Evolutionary conservation across 2,113 vertebrate species (phyloP), one percentile per base, ranked within the genome.

Genomic region (Tragelaphus strepsiceros): DNA sequence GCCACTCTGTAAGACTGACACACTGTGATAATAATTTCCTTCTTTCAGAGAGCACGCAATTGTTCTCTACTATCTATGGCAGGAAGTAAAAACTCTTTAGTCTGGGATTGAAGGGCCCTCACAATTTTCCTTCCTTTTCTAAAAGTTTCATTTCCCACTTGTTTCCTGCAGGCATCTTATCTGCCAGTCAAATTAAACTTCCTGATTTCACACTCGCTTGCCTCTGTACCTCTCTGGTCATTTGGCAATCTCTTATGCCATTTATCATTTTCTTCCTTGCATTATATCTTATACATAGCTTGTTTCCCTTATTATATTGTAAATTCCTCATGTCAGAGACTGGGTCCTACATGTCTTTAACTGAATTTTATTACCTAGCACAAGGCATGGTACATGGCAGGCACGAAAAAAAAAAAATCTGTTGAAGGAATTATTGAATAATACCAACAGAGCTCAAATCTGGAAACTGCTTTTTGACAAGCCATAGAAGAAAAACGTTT

Each of bases 51-150:
- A 94, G 43, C 6, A 22, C 39, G n/a, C 14, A 54, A 74, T 28
- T 94, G 28, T 58, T 92, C 59, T 89, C 83, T 32, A 74, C n/a
- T 92, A 87, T 43, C 30, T 56, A 39, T n/a, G 62, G 49, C n/a
- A 88, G n/a, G 9, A 95, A 96, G 64, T 93, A 92, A 92, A 97
- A 96, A 71, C 71, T 95, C 59, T 90, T 84, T 53, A 80, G 84
- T 28, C 74, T 94, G 14, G 30, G 43, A 93, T 80, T 95, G 59
- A 94, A 80, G 86, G 35, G 43, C 64, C 83, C 61, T 85, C 43
- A 92, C 22, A 62, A 86, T 93, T 92, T 80, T 85, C 61, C 88
- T 71, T 88, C 78, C 22, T 43, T 90, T 91, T 90, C 87, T 71
- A 81, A 51, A 96, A 93, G 28, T 94, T 49, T 97, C 28, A 94